A percentile compares a stretch with the other conserved stretches of the same genome.
Conservation (phyloP, 2,888 invertebrate species). For the Hypolimnas misippus region DNA sequence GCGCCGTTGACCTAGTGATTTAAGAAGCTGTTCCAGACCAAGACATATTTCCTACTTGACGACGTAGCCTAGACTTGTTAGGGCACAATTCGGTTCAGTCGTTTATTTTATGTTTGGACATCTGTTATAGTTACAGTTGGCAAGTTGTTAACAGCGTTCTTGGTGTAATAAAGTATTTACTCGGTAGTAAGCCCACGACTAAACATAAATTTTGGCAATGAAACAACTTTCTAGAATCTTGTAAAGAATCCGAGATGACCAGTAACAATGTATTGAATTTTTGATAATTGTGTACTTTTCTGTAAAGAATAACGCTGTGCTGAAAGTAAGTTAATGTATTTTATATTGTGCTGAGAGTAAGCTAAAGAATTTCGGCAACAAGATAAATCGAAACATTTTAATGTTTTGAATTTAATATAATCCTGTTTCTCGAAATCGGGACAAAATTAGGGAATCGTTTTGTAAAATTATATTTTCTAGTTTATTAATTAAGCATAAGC, state of each 20-base stretch:
- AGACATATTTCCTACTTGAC: conserved; percentile 45
- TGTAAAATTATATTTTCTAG: too few relatives aligned
- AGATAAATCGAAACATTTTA: background rate
- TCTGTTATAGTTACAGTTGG: conserved; percentile 24
- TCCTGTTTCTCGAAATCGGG: too few relatives aligned
- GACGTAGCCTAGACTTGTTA: conserved; percentile 38
- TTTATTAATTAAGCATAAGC: too few relatives aligned
- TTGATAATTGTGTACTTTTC: background rate
- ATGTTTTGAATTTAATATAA: too few relatives aligned
- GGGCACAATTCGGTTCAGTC: conserved; percentile 25
- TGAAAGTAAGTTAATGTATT: background rate
- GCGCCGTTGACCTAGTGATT: conserved; percentile 45
- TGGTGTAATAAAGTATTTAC: conserved; percentile 8
- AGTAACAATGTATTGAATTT: background rate
- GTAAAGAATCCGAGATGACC: background rate
- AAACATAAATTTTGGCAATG: conserved; percentile 12
- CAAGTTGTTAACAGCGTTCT: conserved; percentile 12
- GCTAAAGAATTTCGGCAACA: background rate
- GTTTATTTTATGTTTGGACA: conserved; percentile 27
- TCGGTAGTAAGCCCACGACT: conserved; percentile 8
- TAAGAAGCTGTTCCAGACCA: conserved; percentile 41
- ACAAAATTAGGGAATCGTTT: too few relatives aligned
- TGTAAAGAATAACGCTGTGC: background rate
- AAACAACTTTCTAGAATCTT: conserved; percentile 9
- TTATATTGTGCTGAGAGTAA: too few relatives aligned